Evolutionary conservation across 2,797 vertebrate genomes (phyloP).

Genomic region (Pyrocephalus nanus): DNA sequence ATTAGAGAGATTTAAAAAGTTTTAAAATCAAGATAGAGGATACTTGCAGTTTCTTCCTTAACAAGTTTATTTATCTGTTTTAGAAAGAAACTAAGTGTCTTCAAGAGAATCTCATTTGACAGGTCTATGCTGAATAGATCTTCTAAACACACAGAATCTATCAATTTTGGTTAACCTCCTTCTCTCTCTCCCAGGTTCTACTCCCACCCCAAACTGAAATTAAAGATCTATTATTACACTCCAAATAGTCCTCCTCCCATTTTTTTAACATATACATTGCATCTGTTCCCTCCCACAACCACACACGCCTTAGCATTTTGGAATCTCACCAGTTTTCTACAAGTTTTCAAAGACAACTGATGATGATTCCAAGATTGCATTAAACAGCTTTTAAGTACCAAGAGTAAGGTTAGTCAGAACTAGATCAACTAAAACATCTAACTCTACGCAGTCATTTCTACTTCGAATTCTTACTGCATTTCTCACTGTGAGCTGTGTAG

Average conservation of each 20-base stretch:
- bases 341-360: slow-evolving; percentile 7
- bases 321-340: background rate
- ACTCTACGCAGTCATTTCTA: background rate
- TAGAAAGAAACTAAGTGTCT: background rate
- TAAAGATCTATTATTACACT: background rate
- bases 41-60: background rate
- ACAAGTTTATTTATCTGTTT: background rate
- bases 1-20: background rate
- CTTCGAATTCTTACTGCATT: background rate
- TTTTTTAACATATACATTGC: slow-evolving; percentile 40
- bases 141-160: background rate
- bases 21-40: background rate
- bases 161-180: background rate
- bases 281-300: slow-evolving; percentile 47
- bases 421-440: background rate
- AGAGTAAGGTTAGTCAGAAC: background rate
- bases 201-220: background rate
- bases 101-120: background rate
- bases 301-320: background rate
- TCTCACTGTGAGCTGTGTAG: background rate
- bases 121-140: background rate
- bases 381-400: background rate
- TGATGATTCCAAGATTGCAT: background rate
- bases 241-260: background rate
- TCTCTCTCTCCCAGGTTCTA: background rate